Base-by-base conservation (phyloP, 2,888 invertebrate species). In the Artemia sp. region DNA sequence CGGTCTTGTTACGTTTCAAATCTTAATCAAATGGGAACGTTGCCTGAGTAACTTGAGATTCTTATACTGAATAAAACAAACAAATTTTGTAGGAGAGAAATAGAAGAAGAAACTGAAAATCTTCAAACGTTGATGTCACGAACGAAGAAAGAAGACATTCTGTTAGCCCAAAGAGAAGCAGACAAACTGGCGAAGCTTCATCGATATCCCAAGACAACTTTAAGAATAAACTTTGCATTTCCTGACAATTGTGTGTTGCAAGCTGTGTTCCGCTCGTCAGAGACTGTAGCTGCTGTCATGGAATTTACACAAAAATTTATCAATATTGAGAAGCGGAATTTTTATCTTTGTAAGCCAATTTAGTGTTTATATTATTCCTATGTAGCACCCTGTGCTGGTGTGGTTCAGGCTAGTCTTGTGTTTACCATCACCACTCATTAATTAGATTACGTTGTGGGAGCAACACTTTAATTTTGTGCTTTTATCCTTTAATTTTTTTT, bases 191-290 rank as follows among this genome's bases (percentile, higher is more conserved):
- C 58, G 19, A n/a, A 19, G 10, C 58, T 58, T 8, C 58, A 58
- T 19, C n/a, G 58, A 58, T 58, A 58, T 19, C 58, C 58, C 58
- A 58, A 58, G 58, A 58, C 58, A 14, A 58, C 58, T 19, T 19
- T 58, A 58, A 58, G 58, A 19, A 58, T 58, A 8, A 58, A 19
- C 58, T 58, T 58, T 58, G 8, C 58, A 8, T n/a, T 8, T 14
- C 58, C 58, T 19, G 58, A 58, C 19, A 14, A 9, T 58, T 58
- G 8, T n/a, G 58, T 58, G n/a, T 19, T 58, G 19, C 58, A 58
- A 9, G 58, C 58, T 58, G 58, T 58, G 1, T 58, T 58, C 58
- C n/a, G 19, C n/a, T 58, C 58, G 58, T 8, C 19, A 9, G 58
- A 58, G 19, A 58, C 58, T 14, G 2, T 58, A n/a, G 58, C n/a